A percentile compares a stretch with the other conserved stretches of the same genome.
phyloP scores from a whole-genome alignment of 53 echinoderm and acorn worm species.

The Mesocentrotus franciscanus region DNA sequence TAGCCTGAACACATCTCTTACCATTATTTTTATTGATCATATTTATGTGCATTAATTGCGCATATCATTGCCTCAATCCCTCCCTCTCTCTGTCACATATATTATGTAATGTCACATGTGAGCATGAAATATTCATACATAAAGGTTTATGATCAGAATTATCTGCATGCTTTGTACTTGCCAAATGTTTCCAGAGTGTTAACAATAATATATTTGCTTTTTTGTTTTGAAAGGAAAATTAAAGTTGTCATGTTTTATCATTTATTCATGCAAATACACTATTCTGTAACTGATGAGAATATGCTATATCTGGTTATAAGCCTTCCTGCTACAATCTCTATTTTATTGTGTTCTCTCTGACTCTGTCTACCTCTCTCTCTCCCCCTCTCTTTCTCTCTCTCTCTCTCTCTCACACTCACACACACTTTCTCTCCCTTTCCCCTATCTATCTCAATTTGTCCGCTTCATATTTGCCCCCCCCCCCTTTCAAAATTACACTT shows the following conservation, averaged over 20 bases:
- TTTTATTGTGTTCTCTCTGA: no score
- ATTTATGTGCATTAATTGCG: not conserved
- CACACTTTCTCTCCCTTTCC: not conserved
- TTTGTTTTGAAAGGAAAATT: not conserved
- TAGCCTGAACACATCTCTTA: not conserved
- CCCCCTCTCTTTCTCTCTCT: no score
- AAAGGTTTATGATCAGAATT: not conserved
- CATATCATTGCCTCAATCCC: not conserved
- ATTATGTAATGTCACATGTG: not conserved
- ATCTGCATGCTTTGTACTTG: not conserved
- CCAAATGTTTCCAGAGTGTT: not conserved
- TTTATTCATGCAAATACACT: not conserved
- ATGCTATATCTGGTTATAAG: no score
- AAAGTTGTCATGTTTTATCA: not conserved
- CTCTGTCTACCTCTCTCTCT: no score
- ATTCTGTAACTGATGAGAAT: no score
- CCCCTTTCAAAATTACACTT: not conserved
- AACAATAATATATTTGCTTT: constrained; percentile 17
- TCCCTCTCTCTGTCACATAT: not conserved
- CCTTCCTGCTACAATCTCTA: no score
- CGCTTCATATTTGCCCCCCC: not conserved
- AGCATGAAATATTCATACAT: not conserved
- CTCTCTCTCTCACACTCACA: no score
- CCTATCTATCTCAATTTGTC: not conserved
- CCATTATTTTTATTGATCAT: not conserved